Base-by-base conservation (phyloP, 37 sponge, comb jelly and placozoan species). In the Diacarnus erythraeanus region DNA sequence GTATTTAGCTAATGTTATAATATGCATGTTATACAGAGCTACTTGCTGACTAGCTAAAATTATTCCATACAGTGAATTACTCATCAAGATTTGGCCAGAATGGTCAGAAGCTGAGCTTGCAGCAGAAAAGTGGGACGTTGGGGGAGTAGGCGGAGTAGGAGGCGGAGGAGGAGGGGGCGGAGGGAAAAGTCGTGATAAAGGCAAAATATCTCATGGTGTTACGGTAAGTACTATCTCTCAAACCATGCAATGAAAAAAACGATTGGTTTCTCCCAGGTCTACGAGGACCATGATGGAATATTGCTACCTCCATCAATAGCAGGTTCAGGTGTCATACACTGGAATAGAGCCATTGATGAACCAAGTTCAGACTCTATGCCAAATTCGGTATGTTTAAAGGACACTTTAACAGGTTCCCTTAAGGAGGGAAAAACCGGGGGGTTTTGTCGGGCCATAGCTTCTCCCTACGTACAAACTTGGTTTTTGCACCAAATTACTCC, bases 11-110 rank as follows among this genome's bases (percentile, higher is more conserved):
- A 47, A 12, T 47, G 51, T 47, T 6, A 12, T 12, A 15, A 47
- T 47, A 47, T 12, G 51, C 6, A 47, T 15, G 12, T 47, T 47
- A 15, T 15, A 12, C 6, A 47, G 10, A 47, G 6, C 51, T 47
- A 12, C 51, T 47, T 6, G 12, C 6, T 39, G 23, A 38, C 38
- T 37, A 31, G 41, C 9, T 35, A 20, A 61, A 72, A 61, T 25
- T 82, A 82, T 79, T 31, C 89, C 2, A 51, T n/a, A n/a, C n/a
- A n/a, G n/a, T n/a, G n/a, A n/a, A n/a, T n/a, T n/a, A n/a, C n/a
- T n/a, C n/a, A n/a, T n/a, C n/a, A n/a, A 31, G 34, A 96, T 98
- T 69, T 98, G 99, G 99, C 99, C 99, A 38, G 89, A 91, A 59
- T 98, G 95, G 95, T 87, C 76, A 80, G 99, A 98, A 34, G 83